Evolutionary conservation across 2,113 vertebrate species (phyloP), one percentile per base, ranked within the genome.

Genomic region (Pardalotus punctatus): DNA sequence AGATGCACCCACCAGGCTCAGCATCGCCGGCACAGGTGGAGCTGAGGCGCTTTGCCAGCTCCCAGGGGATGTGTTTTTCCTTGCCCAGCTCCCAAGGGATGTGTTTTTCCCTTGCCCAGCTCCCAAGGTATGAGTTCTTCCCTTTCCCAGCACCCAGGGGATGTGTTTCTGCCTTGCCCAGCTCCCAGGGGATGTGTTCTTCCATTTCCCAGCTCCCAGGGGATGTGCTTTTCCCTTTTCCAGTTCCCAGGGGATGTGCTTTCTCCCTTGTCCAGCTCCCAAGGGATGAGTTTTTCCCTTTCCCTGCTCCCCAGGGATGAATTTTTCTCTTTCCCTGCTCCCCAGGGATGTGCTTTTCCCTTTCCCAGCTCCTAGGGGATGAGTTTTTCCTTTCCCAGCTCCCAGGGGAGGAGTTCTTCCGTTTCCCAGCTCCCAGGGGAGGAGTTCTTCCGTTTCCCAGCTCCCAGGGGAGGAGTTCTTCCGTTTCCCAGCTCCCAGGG

Each of bases 271-370:
- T 12, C 25, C 3, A 4, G 10, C 24, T 36, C 58, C 58, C 57
- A 58, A 10, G 10, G n/a, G 13, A 31, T 33, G 0, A 38, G 35
- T 43, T 50, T 25, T 47, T 5, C 53, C 14, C 5, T 11, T 36
- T 5, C 6, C 47, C 6, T 0, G 0, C 7, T 64, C 28, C 45
- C 56, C 31, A 9, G 21, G 27, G 57, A 25, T 27, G 0, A 33
- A 10, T 45, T 58, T 2, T 35, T 8, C 40, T 40, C 1, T 40
- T 38, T 0, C n/a, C 43, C 4, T 0, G 0, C 29, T 62, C 35
- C 17, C 57, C 21, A 17, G 57, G 35, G 56, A 25, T 40, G 2
- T 38, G 17, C 42, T 28, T 1, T 12, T 2, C 53, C 19, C 5
- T 27, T 14, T 3, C 23, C 38, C 24, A 0, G 1, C 25, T 73